Conservation (phyloP, 2,888 invertebrate species). For the Dicyrtoma fusca region DNA sequence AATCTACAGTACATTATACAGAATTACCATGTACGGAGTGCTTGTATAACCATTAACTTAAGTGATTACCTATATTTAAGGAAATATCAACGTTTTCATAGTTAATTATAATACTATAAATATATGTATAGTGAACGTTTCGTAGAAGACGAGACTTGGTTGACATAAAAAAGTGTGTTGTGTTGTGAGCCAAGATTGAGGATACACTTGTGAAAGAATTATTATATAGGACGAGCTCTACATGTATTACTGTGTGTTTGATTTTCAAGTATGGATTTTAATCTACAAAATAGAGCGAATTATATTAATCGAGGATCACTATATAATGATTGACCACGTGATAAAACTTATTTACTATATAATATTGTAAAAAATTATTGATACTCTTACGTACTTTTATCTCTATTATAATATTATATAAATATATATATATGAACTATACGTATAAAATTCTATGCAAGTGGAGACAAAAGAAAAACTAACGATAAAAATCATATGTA, state of each 20-base stretch:
- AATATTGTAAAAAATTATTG: slow-evolving; percentile 11
- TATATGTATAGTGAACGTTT: too few species aligned
- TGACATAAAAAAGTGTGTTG: too few species aligned
- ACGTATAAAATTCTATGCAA: background rate
- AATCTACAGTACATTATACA: too few species aligned
- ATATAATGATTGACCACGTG: slow-evolving; percentile 24
- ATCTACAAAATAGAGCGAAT: slow-evolving; percentile 12
- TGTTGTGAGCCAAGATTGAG: too few species aligned
- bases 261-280: slow-evolving; percentile 10
- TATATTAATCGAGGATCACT: slow-evolving; percentile 14
- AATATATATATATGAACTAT: slow-evolving; percentile 5
- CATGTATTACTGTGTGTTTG: background rate
- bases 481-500: slow-evolving; percentile 26
- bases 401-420: slow-evolving; percentile 18
- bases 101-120: too few species aligned
- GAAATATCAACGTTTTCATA: too few species aligned
- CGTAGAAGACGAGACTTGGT: too few species aligned
- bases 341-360: slow-evolving; percentile 25
- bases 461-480: slow-evolving; percentile 18
- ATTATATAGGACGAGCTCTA: background rate
- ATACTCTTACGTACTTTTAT: slow-evolving; percentile 29
- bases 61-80: too few species aligned
- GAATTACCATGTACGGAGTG: too few species aligned
- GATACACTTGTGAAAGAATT: too few species aligned
- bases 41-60: too few species aligned